These are phyloP conservation scores for Mesocentrotus franciscanus DNA, from an alignment of 53 echinoderm and acorn worm genomes.

Conservation along the genomic window DNA sequence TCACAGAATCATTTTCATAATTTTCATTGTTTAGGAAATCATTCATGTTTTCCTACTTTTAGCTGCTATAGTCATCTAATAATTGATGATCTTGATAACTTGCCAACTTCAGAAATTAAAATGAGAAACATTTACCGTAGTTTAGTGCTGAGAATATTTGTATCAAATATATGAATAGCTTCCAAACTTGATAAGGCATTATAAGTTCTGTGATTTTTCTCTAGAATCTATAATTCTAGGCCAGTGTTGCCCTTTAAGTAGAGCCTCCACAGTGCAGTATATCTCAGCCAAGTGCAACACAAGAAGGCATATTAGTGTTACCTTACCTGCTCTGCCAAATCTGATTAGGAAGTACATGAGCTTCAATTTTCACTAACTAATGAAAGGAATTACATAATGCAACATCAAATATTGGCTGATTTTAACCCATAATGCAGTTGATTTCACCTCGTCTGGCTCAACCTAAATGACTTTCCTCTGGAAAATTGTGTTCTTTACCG, in stretches of 20 bases:
- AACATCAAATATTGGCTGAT: slow-evolving; percentile 1
- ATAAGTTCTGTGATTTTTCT: not conserved
- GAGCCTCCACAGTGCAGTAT: not conserved
- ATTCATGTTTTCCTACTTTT: not conserved
- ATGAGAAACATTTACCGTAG: not conserved
- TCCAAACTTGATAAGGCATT: not conserved
- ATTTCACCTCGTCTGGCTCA: not conserved
- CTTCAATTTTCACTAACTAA: slow-evolving; percentile 23
- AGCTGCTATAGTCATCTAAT: not conserved
- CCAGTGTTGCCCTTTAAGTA: not conserved
- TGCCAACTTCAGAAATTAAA: not conserved
- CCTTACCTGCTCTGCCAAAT: not conserved
- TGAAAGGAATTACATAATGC: slow-evolving; percentile 26
- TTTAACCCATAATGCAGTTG: slow-evolving; percentile 3
- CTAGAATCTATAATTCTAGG: not conserved
- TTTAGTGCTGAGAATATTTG: not conserved
- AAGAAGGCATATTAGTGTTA: not conserved
- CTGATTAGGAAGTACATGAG: not conserved
- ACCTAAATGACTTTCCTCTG: slow-evolving; percentile 17
- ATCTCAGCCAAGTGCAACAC: not conserved
- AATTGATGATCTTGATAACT: not conserved
- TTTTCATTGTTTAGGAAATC: not conserved
- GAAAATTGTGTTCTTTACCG: not conserved
- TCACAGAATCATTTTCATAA: not conserved
- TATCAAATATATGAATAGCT: not conserved